Conservation (phyloP, 1,140 invertebrate genomes). For the Papilio xuthus region DNA sequence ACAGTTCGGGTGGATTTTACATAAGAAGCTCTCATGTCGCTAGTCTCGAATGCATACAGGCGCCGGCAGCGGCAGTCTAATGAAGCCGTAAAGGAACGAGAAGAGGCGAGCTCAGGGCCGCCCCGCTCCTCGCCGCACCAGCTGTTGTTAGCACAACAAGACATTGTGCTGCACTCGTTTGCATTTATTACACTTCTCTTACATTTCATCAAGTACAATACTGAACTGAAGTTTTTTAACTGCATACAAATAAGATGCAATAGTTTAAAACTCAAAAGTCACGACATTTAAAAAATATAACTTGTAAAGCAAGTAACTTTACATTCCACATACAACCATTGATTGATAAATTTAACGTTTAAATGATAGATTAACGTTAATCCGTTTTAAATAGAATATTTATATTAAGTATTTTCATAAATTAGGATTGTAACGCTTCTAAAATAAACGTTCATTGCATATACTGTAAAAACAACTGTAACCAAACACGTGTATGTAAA, state of each 20-base stretch:
- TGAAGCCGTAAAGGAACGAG: conserved; percentile 71
- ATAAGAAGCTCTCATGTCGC: conserved; percentile 47
- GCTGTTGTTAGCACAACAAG: conserved; percentile 65
- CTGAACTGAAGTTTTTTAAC: background rate
- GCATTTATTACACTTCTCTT: conserved; percentile 24
- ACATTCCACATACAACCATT: too few species aligned
- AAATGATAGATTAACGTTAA: background rate
- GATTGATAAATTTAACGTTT: too few species aligned
- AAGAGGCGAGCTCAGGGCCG: conserved; percentile 65
- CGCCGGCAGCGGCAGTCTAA: conserved; percentile 57
- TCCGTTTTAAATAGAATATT: too few species aligned
- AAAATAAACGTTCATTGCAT: background rate
- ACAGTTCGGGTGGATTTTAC: conserved; percentile 39
- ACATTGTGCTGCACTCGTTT: conserved; percentile 30
- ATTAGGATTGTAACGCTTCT: background rate
- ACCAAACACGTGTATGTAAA: background rate
- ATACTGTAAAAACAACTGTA: background rate
- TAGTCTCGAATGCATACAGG: conserved; percentile 40
- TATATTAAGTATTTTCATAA: background rate
- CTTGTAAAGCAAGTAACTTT: too few species aligned
- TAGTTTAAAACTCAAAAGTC: too few species aligned
- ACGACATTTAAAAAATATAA: too few species aligned
- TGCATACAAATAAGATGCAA: too few species aligned
- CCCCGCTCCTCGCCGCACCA: conserved; percentile 57
- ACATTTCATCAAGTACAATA: background rate